Evolutionary conservation across 2,113 vertebrate genomes (phyloP), one percentile per base, ranked within the genome.

Genomic region (Nesoenas mayeri): DNA sequence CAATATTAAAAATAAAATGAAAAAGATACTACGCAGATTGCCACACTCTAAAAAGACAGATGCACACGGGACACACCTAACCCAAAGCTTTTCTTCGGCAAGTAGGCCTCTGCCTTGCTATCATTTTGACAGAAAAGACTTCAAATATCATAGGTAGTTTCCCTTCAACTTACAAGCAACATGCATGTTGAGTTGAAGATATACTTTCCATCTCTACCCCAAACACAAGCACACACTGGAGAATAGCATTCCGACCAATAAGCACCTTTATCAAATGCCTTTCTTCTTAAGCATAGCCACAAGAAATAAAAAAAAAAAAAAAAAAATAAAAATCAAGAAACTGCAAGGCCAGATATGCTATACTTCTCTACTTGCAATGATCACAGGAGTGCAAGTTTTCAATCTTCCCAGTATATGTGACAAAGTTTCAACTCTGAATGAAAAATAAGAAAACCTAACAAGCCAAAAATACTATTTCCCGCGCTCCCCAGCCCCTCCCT

Each of bases 121-220:
- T 51, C 51, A n/a, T 75, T 95, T 32, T 48, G n/a, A 51, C 44
- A 87, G 66, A 79, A 90, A 84, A 64, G 26, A 66, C 24, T 80
- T 89, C 28, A 32, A 80, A 58, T 14, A 3, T 31, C 20, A 0
- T 1, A 10, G 21, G 31, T 34, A 32, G 34, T 65, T 74, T 80
- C 40, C 79, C 54, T 50, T 64, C 6, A 65, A 83, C 34, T 62
- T 67, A 19, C 8, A 89, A 88, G 40, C 15, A 10, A 87, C 13
- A 24, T 4, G 20, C 32, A 60, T 1, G 8, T 12, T 32, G 62
- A 60, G n/a, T 7, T 47, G 50, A 91, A 32, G 26, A 91, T 61
- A 73, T 40, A 51, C 40, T 54, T 94, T 47, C 66, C 24, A 54
- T 3, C 65, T 80, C 66, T 91, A 31, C 38, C 80, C 58, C 25